phyloP scores from a whole-genome alignment of 1,140 invertebrate species.

The Galleria mellonella region DNA sequence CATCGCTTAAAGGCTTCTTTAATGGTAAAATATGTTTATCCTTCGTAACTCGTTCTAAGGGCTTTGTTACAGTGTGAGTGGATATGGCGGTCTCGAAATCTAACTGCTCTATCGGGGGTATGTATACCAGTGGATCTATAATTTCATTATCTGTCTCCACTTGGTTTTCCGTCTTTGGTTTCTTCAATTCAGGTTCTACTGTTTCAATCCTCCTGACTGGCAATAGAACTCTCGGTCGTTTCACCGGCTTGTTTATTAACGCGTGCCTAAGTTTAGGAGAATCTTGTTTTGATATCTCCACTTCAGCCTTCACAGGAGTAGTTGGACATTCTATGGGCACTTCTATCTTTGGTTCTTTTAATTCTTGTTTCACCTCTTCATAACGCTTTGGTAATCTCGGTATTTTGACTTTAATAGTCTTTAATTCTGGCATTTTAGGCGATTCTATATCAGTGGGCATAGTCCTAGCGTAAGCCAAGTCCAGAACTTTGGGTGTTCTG shows the following conservation, averaged over 20 bases:
- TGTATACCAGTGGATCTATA: conserved; percentile 2
- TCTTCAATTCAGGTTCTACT: conserved; percentile 1
- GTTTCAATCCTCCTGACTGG: conserved; percentile 44
- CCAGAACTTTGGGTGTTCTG: conserved; percentile 87
- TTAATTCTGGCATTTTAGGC: conserved; percentile 16
- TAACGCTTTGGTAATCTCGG: conserved; percentile 26
- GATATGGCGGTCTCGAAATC: conserved; percentile 56
- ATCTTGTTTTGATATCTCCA: conserved; percentile 31
- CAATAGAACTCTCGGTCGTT: conserved; percentile 46
- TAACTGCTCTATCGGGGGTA: conserved; percentile 10
- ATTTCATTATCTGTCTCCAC: conserved; percentile 12
- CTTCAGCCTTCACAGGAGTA: conserved; percentile 10
- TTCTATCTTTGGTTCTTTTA: conserved; percentile 14
- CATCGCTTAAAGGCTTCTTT: conserved; percentile 36
- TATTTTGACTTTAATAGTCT: conserved; percentile 45
- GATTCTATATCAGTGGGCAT: conserved; percentile 21
- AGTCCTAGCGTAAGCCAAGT: conserved; percentile 84
- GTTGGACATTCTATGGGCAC: conserved; percentile 4
- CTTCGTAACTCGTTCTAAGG: conserved; percentile 7
- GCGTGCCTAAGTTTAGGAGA: conserved; percentile 58
- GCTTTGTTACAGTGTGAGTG: conserved; percentile 52
- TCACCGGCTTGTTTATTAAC: conserved; percentile 41
- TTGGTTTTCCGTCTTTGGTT: conserved; percentile 13
- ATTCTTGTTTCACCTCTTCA: conserved; percentile 29
- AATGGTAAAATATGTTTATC: conserved; percentile 17